Evolutionary conservation across 1,140 invertebrate species (phyloP), one percentile per base, ranked within the genome.

Genomic region (Oncopeltus fasciatus): DNA sequence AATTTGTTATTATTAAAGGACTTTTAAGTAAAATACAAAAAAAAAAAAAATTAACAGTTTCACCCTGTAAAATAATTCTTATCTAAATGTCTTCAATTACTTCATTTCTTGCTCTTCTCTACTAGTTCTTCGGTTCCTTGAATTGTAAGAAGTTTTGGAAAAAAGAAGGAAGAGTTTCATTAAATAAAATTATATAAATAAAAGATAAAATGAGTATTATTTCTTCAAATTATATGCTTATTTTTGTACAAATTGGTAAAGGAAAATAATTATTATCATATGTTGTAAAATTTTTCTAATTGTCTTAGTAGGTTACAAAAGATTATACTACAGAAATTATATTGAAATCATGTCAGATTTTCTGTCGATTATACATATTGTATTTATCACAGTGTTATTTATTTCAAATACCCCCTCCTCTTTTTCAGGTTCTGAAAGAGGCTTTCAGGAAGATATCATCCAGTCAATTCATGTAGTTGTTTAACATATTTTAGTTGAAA

Each of bases 211-310:
- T 53, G 20, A 24, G 49, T 53, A 53, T 53, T 53, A 53, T 53
- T 53, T 53, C 49, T 26, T 53, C 18, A 53, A 53, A 53, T 53
- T 53, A 24, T 53, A 53, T 53, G 49, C 24, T 53, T 53, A 53
- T 53, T 53, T 53, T 53, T 53, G 49, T 53, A 53, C 18, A 53
- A 53, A 53, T 16, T 53, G 49, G 49, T 53, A 53, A 53, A 53
- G 49, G 49, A 21, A 53, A 53, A 53, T 53, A 53, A 53, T 53
- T 53, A 53, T 53, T 53, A 53, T 24, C 24, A 27, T 53, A 53
- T 14, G 49, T 24, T 53, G 49, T 53, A 53, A 2, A 53, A 24
- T 24, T 53, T 38, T 53, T 53, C 49, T 53, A 53, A 24, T 53
- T 53, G 24, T 53, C 24, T 53, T 24, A 8, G 49, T 53, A 53